Conservation (phyloP, 2,113 vertebrate species). For the Daboia siamensis region DNA sequence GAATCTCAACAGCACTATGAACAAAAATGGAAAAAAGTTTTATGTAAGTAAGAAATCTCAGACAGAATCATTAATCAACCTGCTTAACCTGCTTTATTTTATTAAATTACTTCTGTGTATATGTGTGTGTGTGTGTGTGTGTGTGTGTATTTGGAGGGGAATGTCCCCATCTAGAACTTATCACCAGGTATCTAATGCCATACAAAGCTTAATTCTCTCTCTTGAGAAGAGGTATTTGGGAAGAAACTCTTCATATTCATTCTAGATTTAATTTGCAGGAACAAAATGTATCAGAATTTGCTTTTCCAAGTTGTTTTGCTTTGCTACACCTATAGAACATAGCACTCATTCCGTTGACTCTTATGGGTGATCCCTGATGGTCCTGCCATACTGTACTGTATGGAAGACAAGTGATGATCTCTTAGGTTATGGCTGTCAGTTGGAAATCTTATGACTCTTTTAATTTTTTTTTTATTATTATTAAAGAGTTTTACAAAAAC, state of each 20-base stretch:
- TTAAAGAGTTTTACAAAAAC: too few species aligned
- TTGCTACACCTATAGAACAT: not conserved
- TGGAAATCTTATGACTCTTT: not conserved
- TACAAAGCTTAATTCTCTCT: not conserved
- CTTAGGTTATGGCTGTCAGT: not conserved
- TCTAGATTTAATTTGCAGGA: not conserved
- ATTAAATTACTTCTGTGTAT: not conserved
- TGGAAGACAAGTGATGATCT: not conserved
- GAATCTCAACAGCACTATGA: not conserved
- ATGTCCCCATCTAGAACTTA: not conserved
- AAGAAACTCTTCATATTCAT: not conserved
- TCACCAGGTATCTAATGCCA: not conserved
- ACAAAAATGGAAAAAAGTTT: not conserved
- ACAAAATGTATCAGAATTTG: not conserved
- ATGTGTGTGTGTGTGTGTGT: too few species aligned
- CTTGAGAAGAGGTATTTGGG: not conserved
- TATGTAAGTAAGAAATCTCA: not conserved
- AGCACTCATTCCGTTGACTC: not conserved
- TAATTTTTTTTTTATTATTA: too few species aligned
- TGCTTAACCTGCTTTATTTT: not conserved
- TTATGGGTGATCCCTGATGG: not conserved
- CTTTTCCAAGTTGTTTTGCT: not conserved
- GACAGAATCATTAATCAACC: too few species aligned
- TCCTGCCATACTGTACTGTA: not conserved
- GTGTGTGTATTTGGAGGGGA: too few species aligned